Evolutionary conservation across 2,888 invertebrate genomes (phyloP), one percentile per base, ranked within the genome.

Genomic region (Pristionchus japonicus): DNA sequence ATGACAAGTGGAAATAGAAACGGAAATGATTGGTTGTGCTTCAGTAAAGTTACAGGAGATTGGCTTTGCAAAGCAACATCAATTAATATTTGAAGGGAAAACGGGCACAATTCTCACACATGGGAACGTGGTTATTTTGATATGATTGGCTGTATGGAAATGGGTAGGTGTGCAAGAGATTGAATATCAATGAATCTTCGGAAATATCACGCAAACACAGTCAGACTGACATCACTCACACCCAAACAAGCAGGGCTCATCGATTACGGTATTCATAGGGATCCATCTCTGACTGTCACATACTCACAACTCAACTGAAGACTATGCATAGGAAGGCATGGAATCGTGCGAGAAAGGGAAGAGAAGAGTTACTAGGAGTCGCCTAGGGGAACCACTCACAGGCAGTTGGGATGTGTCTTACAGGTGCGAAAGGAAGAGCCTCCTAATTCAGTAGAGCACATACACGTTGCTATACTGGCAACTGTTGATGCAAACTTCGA

Each of bases 241-340:
- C 20, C 17, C 37, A n/a, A 43, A 43, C 43, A 43, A 43, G 11
- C 43, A 6, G 57, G n/a, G 57, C 57, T 57, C 57, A 57, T 2
- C 70, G 70, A 70, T 40, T 77, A 77, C 43, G n/a, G 77, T 77
- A 77, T 77, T 77, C 77, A 77, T 77, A 43, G 47, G 43, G n/a
- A n/a, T n/a, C n/a, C 77, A 43, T 37, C 74, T 47, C 77, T 77
- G 9, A 40, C 77, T 40, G 77, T 47, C 77, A 67, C 9, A 64
- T 27, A 64, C 31, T 64, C 64, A 40, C 77, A 47, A 47, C 77
- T 43, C 43, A 31, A 20, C 70, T 70, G 70, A 70, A 37, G 70
- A 70, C 37, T 57, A 57, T 57, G 57, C 57, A 57, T 57, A 57
- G 57, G 23, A 57, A 57, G 57, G n/a, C 9, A n/a, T 9, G n/a